These are phyloP conservation scores for Prionace glauca DNA, from an alignment of 2,797 vertebrate species.

Conservation along the genomic window DNA sequence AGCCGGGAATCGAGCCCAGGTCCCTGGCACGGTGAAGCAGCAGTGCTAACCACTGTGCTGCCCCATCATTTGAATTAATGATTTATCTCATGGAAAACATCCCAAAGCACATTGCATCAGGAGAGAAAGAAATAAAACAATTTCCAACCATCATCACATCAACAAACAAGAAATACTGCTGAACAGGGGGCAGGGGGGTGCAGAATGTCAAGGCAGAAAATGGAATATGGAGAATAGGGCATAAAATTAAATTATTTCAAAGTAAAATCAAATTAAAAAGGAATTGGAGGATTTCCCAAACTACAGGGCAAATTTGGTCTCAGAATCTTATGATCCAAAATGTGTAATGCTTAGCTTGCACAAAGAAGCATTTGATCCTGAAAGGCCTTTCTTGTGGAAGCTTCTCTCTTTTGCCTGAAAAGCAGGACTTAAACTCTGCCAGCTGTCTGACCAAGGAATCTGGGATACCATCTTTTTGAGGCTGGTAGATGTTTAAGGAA, in stretches of 20 bases:
- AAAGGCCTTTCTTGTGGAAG: slow-evolving; percentile 17
- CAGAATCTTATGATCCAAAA: background rate
- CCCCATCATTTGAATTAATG: no score
- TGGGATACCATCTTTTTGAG: slow-evolving; percentile 25
- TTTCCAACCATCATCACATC: background rate
- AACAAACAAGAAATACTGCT: background rate
- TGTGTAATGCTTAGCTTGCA: background rate
- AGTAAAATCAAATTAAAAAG: slow-evolving; percentile 3
- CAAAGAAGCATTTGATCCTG: slow-evolving; percentile 25
- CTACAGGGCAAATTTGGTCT: background rate
- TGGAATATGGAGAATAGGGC: background rate
- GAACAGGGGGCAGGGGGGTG: background rate
- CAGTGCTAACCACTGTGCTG: no score
- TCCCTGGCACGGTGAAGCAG: no score
- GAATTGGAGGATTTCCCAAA: background rate
- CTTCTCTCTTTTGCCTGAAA: slow-evolving; percentile 26
- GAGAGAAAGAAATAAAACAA: background rate
- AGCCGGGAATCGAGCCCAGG: no score
- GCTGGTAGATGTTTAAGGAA: slow-evolving; percentile 16
- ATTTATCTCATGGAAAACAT: background rate
- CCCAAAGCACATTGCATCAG: no score
- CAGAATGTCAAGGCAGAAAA: background rate
- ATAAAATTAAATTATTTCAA: slow-evolving; percentile 17
- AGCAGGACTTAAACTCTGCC: slow-evolving; percentile 25
- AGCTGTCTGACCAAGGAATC: slow-evolving; percentile 22